Evolutionary conservation across 2,113 vertebrate genomes (phyloP).

Genomic region (Rhegmatorhina hoffmannsi): DNA sequence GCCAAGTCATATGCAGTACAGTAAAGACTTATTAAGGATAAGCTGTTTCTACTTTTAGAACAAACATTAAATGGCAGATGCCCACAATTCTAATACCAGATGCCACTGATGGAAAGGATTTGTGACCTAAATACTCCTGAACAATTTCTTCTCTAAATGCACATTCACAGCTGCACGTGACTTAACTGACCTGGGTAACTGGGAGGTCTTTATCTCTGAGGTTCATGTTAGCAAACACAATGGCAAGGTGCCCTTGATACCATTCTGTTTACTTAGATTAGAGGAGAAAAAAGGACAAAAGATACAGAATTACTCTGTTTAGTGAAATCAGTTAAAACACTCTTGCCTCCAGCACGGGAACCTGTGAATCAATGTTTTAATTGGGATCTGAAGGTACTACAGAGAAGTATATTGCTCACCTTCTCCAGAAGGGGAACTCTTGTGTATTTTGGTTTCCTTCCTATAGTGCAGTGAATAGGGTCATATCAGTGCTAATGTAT

Average conservation of each 20-base stretch:
- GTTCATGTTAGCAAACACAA: background rate
- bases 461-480: background rate
- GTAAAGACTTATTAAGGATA: slow-evolving; percentile 61
- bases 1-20: background rate
- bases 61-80: slow-evolving; percentile 59
- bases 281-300: background rate
- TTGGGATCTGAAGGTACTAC: background rate
- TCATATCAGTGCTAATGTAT: background rate
- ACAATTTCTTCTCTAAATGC: slow-evolving; percentile 37
- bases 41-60: slow-evolving; percentile 48
- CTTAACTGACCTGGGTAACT: slow-evolving; percentile 7
- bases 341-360: background rate
- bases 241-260: background rate
- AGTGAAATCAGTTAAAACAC: background rate
- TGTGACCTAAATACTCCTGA: slow-evolving; percentile 65
- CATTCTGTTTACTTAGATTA: background rate
- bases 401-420: background rate
- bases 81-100: slow-evolving; percentile 52
- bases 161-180: background rate
- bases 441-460: background rate
- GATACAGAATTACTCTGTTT: background rate
- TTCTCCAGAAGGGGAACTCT: background rate
- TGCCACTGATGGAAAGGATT: slow-evolving; percentile 59
- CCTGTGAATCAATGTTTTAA: background rate
- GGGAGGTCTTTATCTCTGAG: background rate